Evolutionary conservation across 2,888 invertebrate genomes (phyloP).

Genomic region (Sphaeridia pumilis): DNA sequence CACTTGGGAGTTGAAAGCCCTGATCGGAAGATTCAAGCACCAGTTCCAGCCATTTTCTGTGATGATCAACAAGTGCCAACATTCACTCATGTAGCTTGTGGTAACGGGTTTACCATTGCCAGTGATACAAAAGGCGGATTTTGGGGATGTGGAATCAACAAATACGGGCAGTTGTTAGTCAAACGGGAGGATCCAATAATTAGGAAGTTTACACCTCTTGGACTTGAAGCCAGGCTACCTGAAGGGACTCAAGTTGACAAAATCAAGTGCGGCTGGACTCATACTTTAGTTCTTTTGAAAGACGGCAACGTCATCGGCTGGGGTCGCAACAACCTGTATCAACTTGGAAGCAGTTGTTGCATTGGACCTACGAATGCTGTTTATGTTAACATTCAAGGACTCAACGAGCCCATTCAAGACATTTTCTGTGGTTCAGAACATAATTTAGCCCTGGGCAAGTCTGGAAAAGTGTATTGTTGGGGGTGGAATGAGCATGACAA

Average conservation of each 20-base stretch:
- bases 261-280: conserved; percentile 66
- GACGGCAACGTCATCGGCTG: conserved; percentile 55
- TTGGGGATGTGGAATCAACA: conserved; percentile 72
- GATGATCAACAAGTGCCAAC: conserved; percentile 45
- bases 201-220: conserved; percentile 44
- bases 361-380: conserved; percentile 42
- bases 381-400: conserved; percentile 8
- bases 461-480: conserved; percentile 60
- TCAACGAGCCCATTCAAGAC: conserved; percentile 42
- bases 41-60: conserved; percentile 3
- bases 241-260: conserved; percentile 39
- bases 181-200: conserved; percentile 28
- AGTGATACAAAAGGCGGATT: conserved; percentile 48
- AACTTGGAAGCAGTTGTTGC: conserved; percentile 48
- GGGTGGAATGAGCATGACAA: conserved; percentile 87
- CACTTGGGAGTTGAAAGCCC: conserved; percentile 40
- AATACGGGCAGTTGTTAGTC: conserved; percentile 62
- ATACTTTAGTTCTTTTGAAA: conserved; percentile 51
- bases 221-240: not conserved
- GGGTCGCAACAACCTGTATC: conserved; percentile 72
- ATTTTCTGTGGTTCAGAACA: conserved; percentile 67
- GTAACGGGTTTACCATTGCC: conserved; percentile 65
- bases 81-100: conserved; percentile 57
- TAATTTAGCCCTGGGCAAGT: conserved; percentile 51
- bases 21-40: too few species aligned